Base-by-base conservation (phyloP, 1,140 invertebrate genomes). In the Melitaea cinxia region DNA sequence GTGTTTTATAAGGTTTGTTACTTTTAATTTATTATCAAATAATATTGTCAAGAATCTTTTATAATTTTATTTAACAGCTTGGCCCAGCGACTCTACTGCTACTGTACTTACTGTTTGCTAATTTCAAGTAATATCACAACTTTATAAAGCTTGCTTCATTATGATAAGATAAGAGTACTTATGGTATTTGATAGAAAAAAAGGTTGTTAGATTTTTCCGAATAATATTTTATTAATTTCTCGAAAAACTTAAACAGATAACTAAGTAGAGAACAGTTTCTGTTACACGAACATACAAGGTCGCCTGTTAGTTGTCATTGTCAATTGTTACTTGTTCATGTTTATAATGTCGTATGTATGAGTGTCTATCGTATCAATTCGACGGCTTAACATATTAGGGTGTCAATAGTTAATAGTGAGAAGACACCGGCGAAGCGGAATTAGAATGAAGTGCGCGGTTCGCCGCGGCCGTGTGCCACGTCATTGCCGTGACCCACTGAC, bases 401-500 rank as follows among this genome's bases (percentile, higher is more conserved):
- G 76, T 78, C 78, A 80, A 80, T 82, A 77, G 76, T 61, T 67
- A 77, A 80, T 80, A 53, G 77, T 72, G 70, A 73, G 78, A 83
- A 84, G 80, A 87, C 79, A 87, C 79, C 80, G 80, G 79, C 76
- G 85, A 87, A 87, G 88, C 85, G 88, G 88, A 90, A 89, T 89
- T 89, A 87, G 84, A 89, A 91, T 89, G 83, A 88, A 91, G 88
- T 91, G 84, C 80, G 83, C 85, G 82, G 75, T 73, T 72, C 78
- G 77, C 78, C 72, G 83, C 84, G 85, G 80, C 88, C 86, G 80
- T 89, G 88, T 88, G 86, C 86, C 86, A 87, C 86, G 85, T 89
- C 88, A 91, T 89, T 88, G 86, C 88, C 88, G 86, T 91, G 88
- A 91, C 86, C 88, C 76, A 90, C 85, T 90, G 86, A 91, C 86